These are phyloP conservation scores for Connochaetes taurinus DNA, from an alignment of 2,113 vertebrate species.

Conservation along the genomic window DNA sequence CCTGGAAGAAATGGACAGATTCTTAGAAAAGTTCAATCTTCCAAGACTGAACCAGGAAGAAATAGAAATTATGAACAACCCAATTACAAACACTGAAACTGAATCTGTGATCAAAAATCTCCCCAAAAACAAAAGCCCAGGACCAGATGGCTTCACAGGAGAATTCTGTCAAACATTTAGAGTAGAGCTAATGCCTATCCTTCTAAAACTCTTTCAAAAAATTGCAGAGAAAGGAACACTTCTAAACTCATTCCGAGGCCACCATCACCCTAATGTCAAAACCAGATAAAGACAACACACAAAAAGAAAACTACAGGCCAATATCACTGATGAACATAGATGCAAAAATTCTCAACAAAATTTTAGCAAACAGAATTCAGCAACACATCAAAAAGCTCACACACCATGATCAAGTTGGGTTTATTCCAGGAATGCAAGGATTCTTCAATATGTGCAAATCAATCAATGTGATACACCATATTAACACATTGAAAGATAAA, in stretches of 20 bases:
- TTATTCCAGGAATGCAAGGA: background rate
- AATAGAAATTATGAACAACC: background rate
- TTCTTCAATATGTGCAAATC: background rate
- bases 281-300: background rate
- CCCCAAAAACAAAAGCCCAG: background rate
- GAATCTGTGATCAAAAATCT: background rate
- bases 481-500: background rate
- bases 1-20: background rate
- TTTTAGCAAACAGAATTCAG: background rate
- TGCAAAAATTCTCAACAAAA: background rate
- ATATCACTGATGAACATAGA: background rate
- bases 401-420: background rate
- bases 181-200: background rate
- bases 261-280: background rate
- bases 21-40: background rate
- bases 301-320: background rate
- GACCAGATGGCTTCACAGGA: background rate
- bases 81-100: background rate
- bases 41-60: background rate
- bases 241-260: background rate
- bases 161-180: background rate
- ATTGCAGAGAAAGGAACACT: background rate
- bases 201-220: background rate
- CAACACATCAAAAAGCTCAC: background rate
- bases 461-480: background rate